Evolutionary conservation across 2,797 vertebrate genomes (phyloP).

Genomic region (Scomberomorus guttatus): DNA sequence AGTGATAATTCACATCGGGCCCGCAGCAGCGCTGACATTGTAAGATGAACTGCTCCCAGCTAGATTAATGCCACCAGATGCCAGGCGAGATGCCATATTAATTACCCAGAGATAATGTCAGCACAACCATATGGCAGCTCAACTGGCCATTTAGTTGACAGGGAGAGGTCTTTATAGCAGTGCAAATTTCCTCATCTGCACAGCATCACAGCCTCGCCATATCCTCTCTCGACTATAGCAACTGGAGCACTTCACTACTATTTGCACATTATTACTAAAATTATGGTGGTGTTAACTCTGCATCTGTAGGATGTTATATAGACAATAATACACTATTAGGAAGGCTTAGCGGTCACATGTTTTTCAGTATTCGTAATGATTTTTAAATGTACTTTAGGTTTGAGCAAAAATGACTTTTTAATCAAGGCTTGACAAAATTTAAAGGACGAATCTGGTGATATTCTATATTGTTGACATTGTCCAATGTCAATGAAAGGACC

Average conservation of each 20-base stretch:
- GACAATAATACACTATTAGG: background rate
- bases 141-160: conserved; percentile 88
- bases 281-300: background rate
- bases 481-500: background rate
- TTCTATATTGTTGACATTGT: background rate
- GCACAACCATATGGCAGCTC: conserved; percentile 87
- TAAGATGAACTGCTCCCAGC: conserved; percentile 81
- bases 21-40: conserved; percentile 74
- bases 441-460: background rate
- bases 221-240: conserved; percentile 56
- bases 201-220: conserved; percentile 40
- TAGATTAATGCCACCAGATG: conserved; percentile 90
- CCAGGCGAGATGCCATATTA: conserved; percentile 89
- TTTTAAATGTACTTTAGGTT: background rate
- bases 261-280: conserved; percentile 32
- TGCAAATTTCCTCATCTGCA: conserved; percentile 74
- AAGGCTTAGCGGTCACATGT: background rate
- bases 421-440: background rate
- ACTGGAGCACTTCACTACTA: conserved; percentile 35
- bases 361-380: background rate
- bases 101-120: conserved; percentile 89
- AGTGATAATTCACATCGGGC: conserved; percentile 82
- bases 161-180: conserved; percentile 85
- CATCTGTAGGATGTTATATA: conserved; percentile 15
- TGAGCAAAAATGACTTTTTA: background rate